Conservation (phyloP, 2,113 vertebrate genomes). For the Psammodynastes pulverulentus region DNA sequence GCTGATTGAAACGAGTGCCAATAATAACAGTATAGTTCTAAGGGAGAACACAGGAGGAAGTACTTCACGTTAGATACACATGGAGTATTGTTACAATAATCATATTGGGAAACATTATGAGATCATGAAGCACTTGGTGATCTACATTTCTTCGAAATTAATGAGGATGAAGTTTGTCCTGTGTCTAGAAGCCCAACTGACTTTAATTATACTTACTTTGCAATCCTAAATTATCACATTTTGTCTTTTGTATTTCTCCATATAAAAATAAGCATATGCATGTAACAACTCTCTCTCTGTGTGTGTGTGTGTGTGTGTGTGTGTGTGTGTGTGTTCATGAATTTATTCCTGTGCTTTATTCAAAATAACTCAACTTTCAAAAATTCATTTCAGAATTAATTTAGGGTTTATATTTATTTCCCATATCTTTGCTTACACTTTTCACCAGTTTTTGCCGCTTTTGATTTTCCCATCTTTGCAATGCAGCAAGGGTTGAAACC, state of each 20-base stretch:
- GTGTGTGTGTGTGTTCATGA: not conserved
- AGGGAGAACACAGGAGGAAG: conserved; percentile 11
- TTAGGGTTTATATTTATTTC: not conserved
- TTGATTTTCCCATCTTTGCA: not conserved
- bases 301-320: not conserved
- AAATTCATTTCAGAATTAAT: not conserved
- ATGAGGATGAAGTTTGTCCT: not conserved
- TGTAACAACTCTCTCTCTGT: too few species aligned
- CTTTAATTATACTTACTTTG: not conserved
- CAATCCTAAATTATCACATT: not conserved
- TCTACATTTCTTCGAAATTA: not conserved
- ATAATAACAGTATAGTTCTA: conserved; percentile 1
- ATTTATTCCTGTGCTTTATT: not conserved
- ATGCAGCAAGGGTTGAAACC: not conserved
- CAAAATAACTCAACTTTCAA: not conserved
- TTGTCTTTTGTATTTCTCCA: not conserved
- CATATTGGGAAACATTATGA: not conserved
- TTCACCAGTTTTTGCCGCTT: not conserved
- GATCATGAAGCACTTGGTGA: not conserved
- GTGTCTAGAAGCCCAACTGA: not conserved
- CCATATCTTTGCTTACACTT: not conserved
- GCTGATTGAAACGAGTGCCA: conserved; percentile 16
- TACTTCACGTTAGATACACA: conserved; percentile 2
- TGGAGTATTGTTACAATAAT: not conserved
- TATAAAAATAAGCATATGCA: not conserved